A percentile compares a stretch with the other conserved stretches of the same genome.
phyloP scores from a whole-genome alignment of 1,140 invertebrate genomes.

The Meloidogyne exigua region DNA sequence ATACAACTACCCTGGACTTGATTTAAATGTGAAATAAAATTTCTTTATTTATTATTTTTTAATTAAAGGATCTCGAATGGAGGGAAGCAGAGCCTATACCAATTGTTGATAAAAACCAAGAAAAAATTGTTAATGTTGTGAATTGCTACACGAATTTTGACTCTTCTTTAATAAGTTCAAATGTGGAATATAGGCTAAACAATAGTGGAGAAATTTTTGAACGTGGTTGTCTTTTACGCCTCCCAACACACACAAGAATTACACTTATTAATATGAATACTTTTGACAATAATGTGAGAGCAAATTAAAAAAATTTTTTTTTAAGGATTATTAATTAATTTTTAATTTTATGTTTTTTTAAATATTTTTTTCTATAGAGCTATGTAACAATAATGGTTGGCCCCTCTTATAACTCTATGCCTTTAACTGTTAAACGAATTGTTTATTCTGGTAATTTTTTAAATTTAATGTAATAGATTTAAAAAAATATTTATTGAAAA shows the following conservation, averaged over 20 bases:
- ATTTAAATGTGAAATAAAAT: background rate
- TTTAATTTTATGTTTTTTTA: background rate
- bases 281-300: background rate
- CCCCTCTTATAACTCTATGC: background rate
- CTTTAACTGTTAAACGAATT: background rate
- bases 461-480: background rate
- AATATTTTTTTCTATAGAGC: slow-evolving; percentile 5
- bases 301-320: background rate
- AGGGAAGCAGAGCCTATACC: background rate
- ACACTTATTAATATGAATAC: background rate
- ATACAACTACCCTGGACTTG: background rate
- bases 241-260: background rate
- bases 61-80: background rate
- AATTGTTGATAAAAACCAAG: background rate
- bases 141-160: slow-evolving; percentile 17
- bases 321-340: too few species aligned
- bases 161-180: slow-evolving; percentile 5
- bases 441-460: slow-evolving; percentile 1
- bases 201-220: background rate
- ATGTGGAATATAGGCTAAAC: background rate
- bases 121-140: background rate
- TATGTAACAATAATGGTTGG: slow-evolving; percentile 19
- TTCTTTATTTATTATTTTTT: background rate
- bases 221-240: background rate
- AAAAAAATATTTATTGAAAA: background rate